Evolutionary conservation across 2,888 invertebrate genomes (phyloP), one percentile per base, ranked within the genome.

Genomic region (Oscheius sp.): DNA sequence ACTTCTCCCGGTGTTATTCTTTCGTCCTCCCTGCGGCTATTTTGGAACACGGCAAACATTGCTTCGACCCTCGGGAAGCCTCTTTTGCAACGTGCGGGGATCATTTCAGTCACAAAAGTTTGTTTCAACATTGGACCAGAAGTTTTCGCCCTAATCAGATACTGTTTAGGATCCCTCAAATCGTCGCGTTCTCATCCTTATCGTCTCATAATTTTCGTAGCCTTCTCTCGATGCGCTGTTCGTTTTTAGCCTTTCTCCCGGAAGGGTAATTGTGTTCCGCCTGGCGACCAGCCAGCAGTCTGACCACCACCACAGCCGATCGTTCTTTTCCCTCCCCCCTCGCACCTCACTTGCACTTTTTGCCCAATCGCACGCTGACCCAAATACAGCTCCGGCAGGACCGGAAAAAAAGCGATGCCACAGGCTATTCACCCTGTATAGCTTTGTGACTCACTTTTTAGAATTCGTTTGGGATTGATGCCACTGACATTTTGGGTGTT

Each of bases 281-380:
- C 42, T 42, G 42, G 42, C 42, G 42, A 3, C 7, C 42, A 42
- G 42, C 42, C 42, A 42, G 42, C 42, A 21, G 21, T 21, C 55
- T 42, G 42, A 42, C 42, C 42, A 42, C 42, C 42, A 21, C 21
- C 21, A 21, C 21, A 42, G 42, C 42, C 42, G 42, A 42, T 42
- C 42, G 42, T 7, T 5, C 42, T 42, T 42, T 53, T 53, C 53
- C 11, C 53, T 11, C 2, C 11, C 29, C 29, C 59, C 21, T 58
- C 58, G 58, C 58, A 32, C 58, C n/a, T 58, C 59, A 50, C 50
- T 51, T 68, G 68, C 68, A 68, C 68, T 68, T 68, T 68, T 68
- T 68, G 66, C 51, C 66, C 68, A 68, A 68, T 68, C 68, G 68
- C 68, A 35, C 37, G 68, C 37, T 68, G 68, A 68, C 68, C 68